Evolutionary conservation across 2,113 vertebrate genomes (phyloP), one percentile per base, ranked within the genome.

Genomic region (Amazona guildingii): DNA sequence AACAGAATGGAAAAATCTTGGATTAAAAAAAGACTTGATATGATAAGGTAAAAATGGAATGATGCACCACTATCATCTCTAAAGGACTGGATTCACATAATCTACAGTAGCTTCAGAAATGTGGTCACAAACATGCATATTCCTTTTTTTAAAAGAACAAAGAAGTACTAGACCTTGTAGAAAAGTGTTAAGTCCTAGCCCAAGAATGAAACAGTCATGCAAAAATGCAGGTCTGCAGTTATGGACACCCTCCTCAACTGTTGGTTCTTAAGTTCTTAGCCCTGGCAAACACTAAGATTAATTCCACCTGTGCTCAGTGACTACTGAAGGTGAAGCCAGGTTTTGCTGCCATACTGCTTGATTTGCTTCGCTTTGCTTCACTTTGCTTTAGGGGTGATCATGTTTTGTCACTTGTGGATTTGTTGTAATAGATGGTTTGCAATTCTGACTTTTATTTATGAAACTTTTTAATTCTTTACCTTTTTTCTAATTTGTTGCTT

Each of bases 61-160:
- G 48, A 31, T 51, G 49, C 23, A 48, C 37, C 41, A 63, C 10
- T 31, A 49, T 63, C 20, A 25, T 83, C 63, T 94, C 20, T 52
- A 9, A 70, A 49, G 27, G 41, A 33, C n/a, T 88, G 39, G 35
- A 59, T 92, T 63, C 10, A 63, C 18, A 20, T 46, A 28, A 48
- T 43, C 61, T 59, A 3, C 28, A 48, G 27, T 8, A 59, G 13
- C 55, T 82, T 52, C 27, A 39, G 49, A 55, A 73, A 55, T 62
- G 52, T 68, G n/a, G 12, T 70, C 63, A 79, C 59, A 86, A 90
- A 69, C 14, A 28, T 27, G 14, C 27, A 39, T 11, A 6, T 3
- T 59, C 12, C 20, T 33, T n/a, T 21, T 51, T 51, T 16, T 27
- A 17, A 52, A 33, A n/a, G 20, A 44, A 1, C 1, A 1, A 1